Percentiles rank a stretch among this genome's conserved stretches.
Evolutionary conservation across 2,888 invertebrate species (phyloP).

Genomic region (Trachelus stipa): DNA sequence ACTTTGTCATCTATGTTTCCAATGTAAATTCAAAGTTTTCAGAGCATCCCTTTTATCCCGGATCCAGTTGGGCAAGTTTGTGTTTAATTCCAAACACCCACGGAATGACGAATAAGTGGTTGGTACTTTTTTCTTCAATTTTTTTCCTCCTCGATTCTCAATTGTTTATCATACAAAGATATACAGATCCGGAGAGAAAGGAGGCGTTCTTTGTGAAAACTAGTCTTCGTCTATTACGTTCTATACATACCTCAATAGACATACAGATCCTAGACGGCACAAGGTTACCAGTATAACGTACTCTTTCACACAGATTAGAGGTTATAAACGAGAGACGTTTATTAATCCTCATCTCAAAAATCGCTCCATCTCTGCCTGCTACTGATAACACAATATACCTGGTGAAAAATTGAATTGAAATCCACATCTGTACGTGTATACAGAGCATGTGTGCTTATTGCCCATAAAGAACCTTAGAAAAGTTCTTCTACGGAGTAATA

Average conservation of each 20-base stretch:
- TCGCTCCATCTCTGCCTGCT: background rate
- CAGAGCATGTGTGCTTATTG: background rate
- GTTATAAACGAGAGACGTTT: background rate
- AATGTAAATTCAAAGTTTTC: background rate
- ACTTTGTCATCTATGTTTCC: background rate
- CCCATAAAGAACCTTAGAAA: background rate
- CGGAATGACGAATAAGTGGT: background rate
- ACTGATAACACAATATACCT: background rate
- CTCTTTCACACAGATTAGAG: background rate
- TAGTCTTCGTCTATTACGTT: background rate
- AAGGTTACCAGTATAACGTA: background rate
- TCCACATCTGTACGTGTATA: background rate
- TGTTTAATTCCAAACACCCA: background rate
- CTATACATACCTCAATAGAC: background rate
- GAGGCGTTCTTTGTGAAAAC: background rate
- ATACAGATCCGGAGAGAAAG: background rate
- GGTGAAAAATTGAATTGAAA: background rate
- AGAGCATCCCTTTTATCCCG: background rate
- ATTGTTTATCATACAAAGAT: background rate
- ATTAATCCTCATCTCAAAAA: background rate
- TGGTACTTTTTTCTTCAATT: background rate
- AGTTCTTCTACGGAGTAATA: background rate
- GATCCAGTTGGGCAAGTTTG: background rate
- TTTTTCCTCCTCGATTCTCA: background rate
- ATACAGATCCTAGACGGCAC: background rate